Conservation (phyloP, 2,113 vertebrate genomes). For the Pagrus major region DNA sequence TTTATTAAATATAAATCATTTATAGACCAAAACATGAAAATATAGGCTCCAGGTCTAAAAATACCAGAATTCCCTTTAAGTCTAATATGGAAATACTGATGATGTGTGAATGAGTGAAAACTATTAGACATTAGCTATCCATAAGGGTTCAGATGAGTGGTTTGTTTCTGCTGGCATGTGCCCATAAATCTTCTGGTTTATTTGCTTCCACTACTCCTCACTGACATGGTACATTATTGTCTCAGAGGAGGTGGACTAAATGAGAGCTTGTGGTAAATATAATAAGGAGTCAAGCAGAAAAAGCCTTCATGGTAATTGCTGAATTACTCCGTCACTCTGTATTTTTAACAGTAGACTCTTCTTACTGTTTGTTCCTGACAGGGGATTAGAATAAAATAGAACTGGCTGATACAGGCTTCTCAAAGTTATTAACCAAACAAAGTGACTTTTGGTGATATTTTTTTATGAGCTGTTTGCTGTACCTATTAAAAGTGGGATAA, state of each 20-base stretch:
- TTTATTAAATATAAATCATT: too few species aligned
- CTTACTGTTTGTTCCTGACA: slow-evolving; percentile 73
- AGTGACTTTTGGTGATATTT: slow-evolving; percentile 69
- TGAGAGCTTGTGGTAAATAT: slow-evolving; percentile 65
- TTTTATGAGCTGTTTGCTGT: slow-evolving; percentile 72
- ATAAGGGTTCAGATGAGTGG: slow-evolving; percentile 26
- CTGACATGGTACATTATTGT: slow-evolving; percentile 26
- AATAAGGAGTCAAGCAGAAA: slow-evolving; percentile 67
- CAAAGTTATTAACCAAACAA: slow-evolving; percentile 81
- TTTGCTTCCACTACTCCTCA: slow-evolving; percentile 52
- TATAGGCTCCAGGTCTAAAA: too few species aligned
- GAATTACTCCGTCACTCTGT: slow-evolving; percentile 56
- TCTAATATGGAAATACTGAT: slow-evolving; percentile 33
- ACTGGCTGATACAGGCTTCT: slow-evolving; percentile 60
- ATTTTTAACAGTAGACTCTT: slow-evolving; percentile 65
- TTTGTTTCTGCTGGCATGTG: slow-evolving; percentile 9
- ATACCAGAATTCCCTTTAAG: slow-evolving; percentile 2
- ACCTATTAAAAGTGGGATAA: slow-evolving; percentile 47
- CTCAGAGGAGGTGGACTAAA: slow-evolving; percentile 35
- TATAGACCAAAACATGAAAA: too few species aligned
- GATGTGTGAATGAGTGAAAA: slow-evolving; percentile 48
- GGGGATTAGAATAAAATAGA: slow-evolving; percentile 78
- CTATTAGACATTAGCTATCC: slow-evolving; percentile 13
- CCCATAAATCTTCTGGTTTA: slow-evolving; percentile 43
- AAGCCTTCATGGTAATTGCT: slow-evolving; percentile 68